Percentiles rank a stretch among this genome's conserved stretches.
These are phyloP conservation scores for Chironex yamaguchii DNA, from an alignment of 30 jellyfish, hydroid and myxozoan genomes.

Conservation along the genomic window DNA sequence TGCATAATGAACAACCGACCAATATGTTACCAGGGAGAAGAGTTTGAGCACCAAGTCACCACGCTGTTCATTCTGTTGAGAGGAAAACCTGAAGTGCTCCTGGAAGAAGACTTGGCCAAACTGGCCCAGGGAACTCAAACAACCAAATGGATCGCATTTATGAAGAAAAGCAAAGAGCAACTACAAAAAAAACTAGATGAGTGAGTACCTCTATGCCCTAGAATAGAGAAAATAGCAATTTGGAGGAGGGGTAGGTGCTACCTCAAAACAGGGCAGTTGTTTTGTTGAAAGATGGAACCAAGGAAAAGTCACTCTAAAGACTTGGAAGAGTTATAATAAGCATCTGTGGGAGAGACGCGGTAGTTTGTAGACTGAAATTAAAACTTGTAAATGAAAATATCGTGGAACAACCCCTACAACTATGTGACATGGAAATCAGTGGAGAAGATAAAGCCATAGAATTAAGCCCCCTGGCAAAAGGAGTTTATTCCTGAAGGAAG, in stretches of 20 bases:
- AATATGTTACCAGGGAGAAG: conserved; percentile 63
- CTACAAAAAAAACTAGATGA: conserved; percentile 24
- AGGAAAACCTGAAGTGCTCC: too few relatives aligned
- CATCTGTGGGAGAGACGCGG: conserved; percentile 52
- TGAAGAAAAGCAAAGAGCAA: conserved; percentile 32
- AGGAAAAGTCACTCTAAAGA: conserved; percentile 43
- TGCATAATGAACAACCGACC: conserved; percentile 66
- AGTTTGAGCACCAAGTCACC: too few relatives aligned
- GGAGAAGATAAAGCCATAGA: too few relatives aligned
- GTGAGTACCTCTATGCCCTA: conserved; percentile 18
- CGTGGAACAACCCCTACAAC: too few relatives aligned
- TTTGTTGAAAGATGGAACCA: conserved; percentile 43
- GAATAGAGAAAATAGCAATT: conserved; percentile 26
- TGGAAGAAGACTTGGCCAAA: too few relatives aligned
- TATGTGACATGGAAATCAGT: too few relatives aligned
- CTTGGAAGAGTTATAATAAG: conserved; percentile 50
- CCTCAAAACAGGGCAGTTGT: conserved; percentile 30
- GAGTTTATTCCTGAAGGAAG: too few relatives aligned
- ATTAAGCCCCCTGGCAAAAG: too few relatives aligned
- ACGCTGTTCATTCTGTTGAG: too few relatives aligned
- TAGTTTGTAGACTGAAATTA: conserved; percentile 50
- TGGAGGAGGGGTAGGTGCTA: neutral
- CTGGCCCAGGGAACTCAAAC: too few relatives aligned
- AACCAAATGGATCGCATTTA: conserved; percentile 14
- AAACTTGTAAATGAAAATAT: conserved; percentile 40